Base-by-base conservation (phyloP, 2,113 vertebrate genomes). In the Copsychus sechellarum region DNA sequence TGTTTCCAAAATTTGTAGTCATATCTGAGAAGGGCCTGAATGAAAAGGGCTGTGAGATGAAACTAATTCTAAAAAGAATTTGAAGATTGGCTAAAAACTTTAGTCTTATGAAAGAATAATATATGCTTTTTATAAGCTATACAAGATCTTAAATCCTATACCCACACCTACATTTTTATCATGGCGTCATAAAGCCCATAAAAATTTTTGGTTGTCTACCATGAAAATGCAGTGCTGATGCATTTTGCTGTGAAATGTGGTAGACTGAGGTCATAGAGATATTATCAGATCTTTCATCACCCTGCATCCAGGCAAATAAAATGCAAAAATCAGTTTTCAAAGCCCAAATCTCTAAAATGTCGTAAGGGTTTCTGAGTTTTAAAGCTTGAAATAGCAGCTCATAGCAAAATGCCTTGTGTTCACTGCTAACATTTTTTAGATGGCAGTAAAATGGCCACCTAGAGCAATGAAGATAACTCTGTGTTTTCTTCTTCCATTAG, bases 401-500 rank as follows among this genome's bases (percentile, higher is more conserved):
- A 36, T 93, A 54, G 76, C 26, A 42, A 90, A 83, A 84, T 94
- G 95, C 76, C 94, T 97, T 86, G 70, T 92, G 70, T 33, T 28
- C 79, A 86, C 92, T 94, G 88, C 94, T 97, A 95, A 84, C 86
- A 70, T 96, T 93, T 95, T 82, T 96, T 95, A 93, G 92, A 95
- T 65, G 89, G 94, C 93, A 95, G 90, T 86, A 96, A 91, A 94
- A 96, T 96, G 92, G 95, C 96, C 87, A 94, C 88, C 95, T 90
- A 69, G 92, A 96, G 88, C 95, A 97, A 95, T 92, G 70, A 86
- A 81, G 93, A 96, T 95, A 95, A 95, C 90, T 98, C 97, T 97
- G 92, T 95, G 86, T 97, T 98, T 98, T 97, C 70, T 60, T 94
- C 96, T 97, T 96, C 94, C 90, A 90, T 97, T 97, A 97, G 92